A percentile compares a stretch with the other conserved stretches of the same genome.
Conservation (phyloP, 2,888 invertebrate genomes). For the Podabrus alpinus region DNA sequence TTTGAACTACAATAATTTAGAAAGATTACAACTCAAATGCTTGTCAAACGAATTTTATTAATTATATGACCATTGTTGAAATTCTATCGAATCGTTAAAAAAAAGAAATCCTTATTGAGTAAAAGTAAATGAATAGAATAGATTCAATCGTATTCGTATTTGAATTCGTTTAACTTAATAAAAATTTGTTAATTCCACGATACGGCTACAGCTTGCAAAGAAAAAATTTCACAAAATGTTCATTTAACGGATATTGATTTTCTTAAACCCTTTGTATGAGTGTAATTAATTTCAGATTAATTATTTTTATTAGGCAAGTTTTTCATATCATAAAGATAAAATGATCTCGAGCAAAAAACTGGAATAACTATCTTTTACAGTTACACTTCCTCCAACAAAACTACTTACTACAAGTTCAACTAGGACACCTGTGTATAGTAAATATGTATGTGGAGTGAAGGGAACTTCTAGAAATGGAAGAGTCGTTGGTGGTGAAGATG, state of each 20-base stretch:
- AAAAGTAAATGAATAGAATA: neutral
- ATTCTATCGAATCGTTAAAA: neutral
- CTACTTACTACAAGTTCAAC: constrained; percentile 65
- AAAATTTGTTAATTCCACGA: neutral
- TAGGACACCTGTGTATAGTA: constrained; percentile 77
- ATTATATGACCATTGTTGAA: neutral
- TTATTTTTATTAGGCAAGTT: neutral
- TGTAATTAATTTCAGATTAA: neutral
- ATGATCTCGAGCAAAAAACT: neutral
- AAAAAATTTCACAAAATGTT: neutral
- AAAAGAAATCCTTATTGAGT: neutral
- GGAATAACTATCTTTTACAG: constrained; percentile 46
- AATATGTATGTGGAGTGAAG: constrained; percentile 92
- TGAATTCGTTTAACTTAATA: neutral
- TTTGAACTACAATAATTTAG: neutral
- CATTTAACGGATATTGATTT: neutral
- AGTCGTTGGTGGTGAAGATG: constrained; percentile 91
- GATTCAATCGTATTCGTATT: neutral
- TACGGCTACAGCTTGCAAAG: neutral
- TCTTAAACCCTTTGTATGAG: neutral
- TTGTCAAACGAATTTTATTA: neutral
- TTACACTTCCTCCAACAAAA: constrained; percentile 56
- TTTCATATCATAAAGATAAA: neutral
- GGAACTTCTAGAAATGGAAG: constrained; percentile 67
- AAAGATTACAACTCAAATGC: neutral